These are phyloP conservation scores for Lepus americanus DNA, from an alignment of 2,113 vertebrate species.

Conservation along the genomic window DNA sequence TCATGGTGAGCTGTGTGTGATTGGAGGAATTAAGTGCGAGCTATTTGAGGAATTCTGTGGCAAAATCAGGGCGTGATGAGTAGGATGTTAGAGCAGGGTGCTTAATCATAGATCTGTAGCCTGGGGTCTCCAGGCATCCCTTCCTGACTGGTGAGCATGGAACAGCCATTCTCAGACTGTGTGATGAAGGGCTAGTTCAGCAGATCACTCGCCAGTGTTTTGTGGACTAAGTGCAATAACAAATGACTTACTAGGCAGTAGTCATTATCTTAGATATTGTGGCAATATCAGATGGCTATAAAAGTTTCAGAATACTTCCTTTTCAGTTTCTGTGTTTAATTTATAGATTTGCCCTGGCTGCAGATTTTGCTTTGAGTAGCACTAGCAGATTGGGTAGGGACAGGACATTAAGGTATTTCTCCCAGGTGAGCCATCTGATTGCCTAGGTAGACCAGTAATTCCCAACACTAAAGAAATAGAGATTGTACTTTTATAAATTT, in stretches of 20 bases:
- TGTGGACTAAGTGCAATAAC: not conserved
- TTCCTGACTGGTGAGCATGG: rapidly evolving
- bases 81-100: not conserved
- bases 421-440: not conserved
- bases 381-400: too few species aligned
- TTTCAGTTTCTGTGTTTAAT: not conserved
- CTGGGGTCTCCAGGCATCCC: not conserved
- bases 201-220: not conserved
- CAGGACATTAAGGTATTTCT: not conserved
- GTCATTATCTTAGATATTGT: not conserved
- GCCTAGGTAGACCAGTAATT: not conserved
- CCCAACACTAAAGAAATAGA: not conserved
- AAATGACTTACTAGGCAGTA: constrained; percentile 11
- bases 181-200: not conserved
- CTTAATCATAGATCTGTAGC: not conserved
- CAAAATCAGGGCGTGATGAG: not conserved
- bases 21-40: not conserved
- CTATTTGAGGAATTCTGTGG: constrained; percentile 27
- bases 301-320: not conserved
- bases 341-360: not conserved
- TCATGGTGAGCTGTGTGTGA: not conserved
- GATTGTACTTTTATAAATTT: not conserved
- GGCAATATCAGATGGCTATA: not conserved
- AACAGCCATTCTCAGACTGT: not conserved
- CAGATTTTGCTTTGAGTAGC: not conserved